Conservation (phyloP, 2,113 vertebrate genomes). For the Bagarius yarrelli region DNA sequence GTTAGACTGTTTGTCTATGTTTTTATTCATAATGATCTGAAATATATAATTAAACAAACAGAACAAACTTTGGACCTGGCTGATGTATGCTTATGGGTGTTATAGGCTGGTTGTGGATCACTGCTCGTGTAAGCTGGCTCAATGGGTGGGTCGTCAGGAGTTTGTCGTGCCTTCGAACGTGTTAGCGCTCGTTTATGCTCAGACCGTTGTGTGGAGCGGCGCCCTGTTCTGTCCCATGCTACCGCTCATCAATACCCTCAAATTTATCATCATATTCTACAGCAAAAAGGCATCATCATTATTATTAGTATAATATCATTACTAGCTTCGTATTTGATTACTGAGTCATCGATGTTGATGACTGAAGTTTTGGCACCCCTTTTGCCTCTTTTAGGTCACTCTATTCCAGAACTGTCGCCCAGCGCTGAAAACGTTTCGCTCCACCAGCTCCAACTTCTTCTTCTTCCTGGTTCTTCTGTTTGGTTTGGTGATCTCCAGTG, state of each 20-base stretch:
- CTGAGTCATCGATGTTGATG: not conserved
- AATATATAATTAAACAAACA: not conserved
- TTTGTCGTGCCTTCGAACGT: conserved; percentile 81
- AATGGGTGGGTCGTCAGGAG: conserved; percentile 75
- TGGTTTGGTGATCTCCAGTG: conserved; percentile 73
- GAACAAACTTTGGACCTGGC: not conserved
- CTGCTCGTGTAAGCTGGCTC: conserved; percentile 68
- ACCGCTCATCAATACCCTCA: conserved; percentile 79
- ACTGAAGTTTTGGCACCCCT: not conserved
- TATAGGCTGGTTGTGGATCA: conserved; percentile 76
- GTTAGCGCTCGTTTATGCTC: conserved; percentile 79
- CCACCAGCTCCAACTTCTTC: conserved; percentile 80
- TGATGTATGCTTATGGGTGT: conserved; percentile 5
- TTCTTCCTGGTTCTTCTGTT: conserved; percentile 82
- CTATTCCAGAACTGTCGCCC: conserved; percentile 82
- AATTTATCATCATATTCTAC: conserved; percentile 82
- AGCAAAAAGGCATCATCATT: conserved; percentile 75
- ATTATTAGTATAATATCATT: not conserved
- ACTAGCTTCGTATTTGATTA: not conserved
- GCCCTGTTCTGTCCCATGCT: conserved; percentile 85
- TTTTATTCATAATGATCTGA: not conserved
- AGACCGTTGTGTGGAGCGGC: conserved; percentile 86
- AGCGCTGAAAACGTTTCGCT: conserved; percentile 78
- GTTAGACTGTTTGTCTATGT: conserved; percentile 58
- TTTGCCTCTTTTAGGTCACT: conserved; percentile 65